Conservation (phyloP, 2,797 vertebrate species). For the Crotalus adamanteus region DNA sequence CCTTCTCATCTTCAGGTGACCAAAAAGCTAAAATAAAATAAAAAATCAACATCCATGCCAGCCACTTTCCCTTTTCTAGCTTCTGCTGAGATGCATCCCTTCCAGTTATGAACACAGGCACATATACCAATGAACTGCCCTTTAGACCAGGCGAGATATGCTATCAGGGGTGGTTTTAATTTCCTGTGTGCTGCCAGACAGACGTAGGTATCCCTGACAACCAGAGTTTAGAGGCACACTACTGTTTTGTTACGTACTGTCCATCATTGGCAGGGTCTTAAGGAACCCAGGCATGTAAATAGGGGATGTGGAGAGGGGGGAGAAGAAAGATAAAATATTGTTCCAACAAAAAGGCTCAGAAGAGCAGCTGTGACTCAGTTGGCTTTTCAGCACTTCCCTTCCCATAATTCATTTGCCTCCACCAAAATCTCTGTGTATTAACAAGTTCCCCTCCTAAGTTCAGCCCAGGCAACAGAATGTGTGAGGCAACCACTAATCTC, state of each 20-base stretch:
- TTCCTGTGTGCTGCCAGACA: constrained; percentile 75
- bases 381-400: not conserved
- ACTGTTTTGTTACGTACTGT: constrained; percentile 22
- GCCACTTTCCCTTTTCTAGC: constrained; percentile 50
- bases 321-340: not conserved
- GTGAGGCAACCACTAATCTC: not conserved
- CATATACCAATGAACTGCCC: constrained; percentile 60
- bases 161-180: constrained; percentile 73
- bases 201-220: constrained; percentile 77
- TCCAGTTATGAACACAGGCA: not conserved
- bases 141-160: constrained; percentile 64
- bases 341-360: not conserved
- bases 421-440: not conserved
- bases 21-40: not conserved
- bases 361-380: not conserved
- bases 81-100: constrained; percentile 35
- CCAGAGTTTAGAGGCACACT: constrained; percentile 41
- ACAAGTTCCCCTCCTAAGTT: not conserved
- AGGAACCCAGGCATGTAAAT: not conserved
- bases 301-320: fast-evolving
- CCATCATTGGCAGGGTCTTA: constrained; percentile 25
- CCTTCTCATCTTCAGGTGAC: fast-evolving
- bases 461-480: not conserved
- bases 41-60: constrained; percentile 26
- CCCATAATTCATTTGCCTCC: not conserved